Conservation (phyloP, 2,888 invertebrate genomes). For the Diogma glabrata region DNA sequence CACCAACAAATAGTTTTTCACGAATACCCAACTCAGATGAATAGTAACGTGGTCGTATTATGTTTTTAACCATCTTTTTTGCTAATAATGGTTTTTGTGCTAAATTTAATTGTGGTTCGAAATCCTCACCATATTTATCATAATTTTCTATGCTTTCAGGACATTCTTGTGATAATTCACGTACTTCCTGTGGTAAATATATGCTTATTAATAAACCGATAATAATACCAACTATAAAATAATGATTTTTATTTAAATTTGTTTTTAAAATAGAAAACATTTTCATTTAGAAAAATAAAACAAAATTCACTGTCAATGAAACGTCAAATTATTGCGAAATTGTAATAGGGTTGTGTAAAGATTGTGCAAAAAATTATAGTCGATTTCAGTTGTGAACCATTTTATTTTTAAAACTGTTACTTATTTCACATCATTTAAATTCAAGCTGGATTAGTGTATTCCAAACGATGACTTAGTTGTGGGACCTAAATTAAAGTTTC, state of each 20-base stretch:
- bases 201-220: conserved; percentile 33
- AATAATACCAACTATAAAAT: conserved; percentile 33
- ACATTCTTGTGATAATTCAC: conserved; percentile 35
- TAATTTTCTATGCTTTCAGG: conserved; percentile 33
- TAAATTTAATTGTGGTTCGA: conserved; percentile 36
- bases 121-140: conserved; percentile 35
- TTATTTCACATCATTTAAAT: too few species aligned
- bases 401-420: too few species aligned
- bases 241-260: conserved; percentile 31
- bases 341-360: too few species aligned
- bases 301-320: too few species aligned
- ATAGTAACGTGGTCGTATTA: conserved; percentile 82
- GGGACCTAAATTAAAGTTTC: too few species aligned
- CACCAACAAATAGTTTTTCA: conserved; percentile 77
- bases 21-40: conserved; percentile 90
- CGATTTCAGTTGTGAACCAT: too few species aligned
- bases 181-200: conserved; percentile 32
- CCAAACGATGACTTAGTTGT: too few species aligned
- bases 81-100: conserved; percentile 36
- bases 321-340: too few species aligned
- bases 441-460: too few species aligned
- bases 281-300: not conserved
- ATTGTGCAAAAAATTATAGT: too few species aligned
- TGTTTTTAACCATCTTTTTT: conserved; percentile 42
- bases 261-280: not conserved